phyloP scores from a whole-genome alignment of 2,797 vertebrate species.

The Chanos chanos region DNA sequence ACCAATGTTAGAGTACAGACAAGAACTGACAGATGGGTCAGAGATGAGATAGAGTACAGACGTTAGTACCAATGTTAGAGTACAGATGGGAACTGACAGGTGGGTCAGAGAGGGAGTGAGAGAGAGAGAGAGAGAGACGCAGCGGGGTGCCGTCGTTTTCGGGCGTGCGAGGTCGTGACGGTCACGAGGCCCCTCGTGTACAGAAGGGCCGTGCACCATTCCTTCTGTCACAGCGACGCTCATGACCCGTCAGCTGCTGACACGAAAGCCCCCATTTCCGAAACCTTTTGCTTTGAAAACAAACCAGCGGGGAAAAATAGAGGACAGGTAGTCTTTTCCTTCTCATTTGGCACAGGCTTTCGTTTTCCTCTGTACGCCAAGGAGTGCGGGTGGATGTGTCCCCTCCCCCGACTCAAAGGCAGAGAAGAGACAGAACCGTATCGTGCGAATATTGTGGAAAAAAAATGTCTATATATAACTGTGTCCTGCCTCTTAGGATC shows the following conservation, averaged over 20 bases:
- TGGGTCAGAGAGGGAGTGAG: not conserved
- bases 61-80: too few species aligned
- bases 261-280: constrained; percentile 30
- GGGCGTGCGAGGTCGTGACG: too few species aligned
- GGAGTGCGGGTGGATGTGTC: constrained; percentile 16
- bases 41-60: too few species aligned
- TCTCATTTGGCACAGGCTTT: not conserved
- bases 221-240: constrained; percentile 30
- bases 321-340: constrained; percentile 33
- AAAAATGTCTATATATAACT: too few species aligned
- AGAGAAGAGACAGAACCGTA: too few species aligned
- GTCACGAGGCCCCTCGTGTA: not conserved
- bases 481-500: too few species aligned
- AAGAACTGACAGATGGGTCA: too few species aligned
- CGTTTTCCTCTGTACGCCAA: constrained; percentile 6
- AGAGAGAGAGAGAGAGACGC: not conserved
- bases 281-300: constrained; percentile 39
- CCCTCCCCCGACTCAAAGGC: not conserved
- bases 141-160: not conserved
- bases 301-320: constrained; percentile 17
- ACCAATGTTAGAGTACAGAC: too few species aligned
- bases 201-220: constrained; percentile 17
- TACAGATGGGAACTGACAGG: too few species aligned
- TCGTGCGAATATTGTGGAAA: too few species aligned
- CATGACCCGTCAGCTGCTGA: constrained; percentile 15